Conservation (phyloP, 2,888 invertebrate genomes). For the Oasisia sp. region DNA sequence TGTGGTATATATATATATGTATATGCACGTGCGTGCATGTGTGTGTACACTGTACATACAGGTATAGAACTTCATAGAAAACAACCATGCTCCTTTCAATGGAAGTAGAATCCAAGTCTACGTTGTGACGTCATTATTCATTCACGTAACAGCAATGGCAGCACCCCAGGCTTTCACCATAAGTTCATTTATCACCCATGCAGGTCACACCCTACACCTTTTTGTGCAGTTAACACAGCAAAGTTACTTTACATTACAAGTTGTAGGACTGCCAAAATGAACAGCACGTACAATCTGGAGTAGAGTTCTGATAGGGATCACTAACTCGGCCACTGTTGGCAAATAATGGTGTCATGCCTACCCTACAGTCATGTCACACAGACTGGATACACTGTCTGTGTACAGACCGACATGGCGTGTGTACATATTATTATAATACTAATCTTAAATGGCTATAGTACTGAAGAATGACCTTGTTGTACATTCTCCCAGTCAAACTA, state of each 20-base stretch:
- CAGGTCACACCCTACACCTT: neutral
- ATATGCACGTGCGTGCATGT: too few relatives aligned
- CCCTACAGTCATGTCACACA: neutral
- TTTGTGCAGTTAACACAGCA: neutral
- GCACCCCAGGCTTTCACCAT: neutral
- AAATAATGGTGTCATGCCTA: neutral
- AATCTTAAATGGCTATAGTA: too few relatives aligned
- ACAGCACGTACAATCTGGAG: neutral
- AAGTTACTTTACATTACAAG: neutral
- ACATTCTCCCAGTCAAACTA: too few relatives aligned
- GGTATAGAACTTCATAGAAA: too few relatives aligned
- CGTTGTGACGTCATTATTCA: neutral
- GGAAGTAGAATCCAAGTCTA: neutral
- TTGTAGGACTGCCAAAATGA: neutral
- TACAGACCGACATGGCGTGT: too few relatives aligned
- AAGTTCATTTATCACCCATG: neutral
- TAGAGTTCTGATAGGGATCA: neutral
- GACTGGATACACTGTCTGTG: neutral
- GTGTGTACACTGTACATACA: neutral
- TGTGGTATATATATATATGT: neutral
- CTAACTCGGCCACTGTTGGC: neutral
- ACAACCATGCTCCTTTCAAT: neutral
- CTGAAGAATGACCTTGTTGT: too few relatives aligned
- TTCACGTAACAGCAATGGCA: slow-evolving; percentile 8
- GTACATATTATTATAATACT: too few relatives aligned